Percentiles rank a stretch among this genome's conserved stretches.
Evolutionary conservation across 2,888 invertebrate genomes (phyloP).

Genomic region (Diarsia mendica): DNA sequence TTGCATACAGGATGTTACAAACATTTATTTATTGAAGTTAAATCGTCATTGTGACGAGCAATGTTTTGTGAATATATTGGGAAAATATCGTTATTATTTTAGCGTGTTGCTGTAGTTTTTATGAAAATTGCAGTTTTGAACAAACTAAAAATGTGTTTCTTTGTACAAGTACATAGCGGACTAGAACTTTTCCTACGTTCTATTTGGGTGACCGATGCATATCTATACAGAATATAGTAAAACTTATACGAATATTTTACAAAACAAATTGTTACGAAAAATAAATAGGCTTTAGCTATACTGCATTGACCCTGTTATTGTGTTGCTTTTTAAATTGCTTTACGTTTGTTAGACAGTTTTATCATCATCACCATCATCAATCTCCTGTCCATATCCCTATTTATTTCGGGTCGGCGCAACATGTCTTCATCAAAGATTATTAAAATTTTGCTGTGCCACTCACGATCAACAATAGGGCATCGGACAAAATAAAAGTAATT

Average conservation of each 20-base stretch:
- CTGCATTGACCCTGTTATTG: neutral
- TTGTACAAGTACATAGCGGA: neutral
- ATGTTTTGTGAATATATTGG: neutral
- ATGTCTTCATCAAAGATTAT: neutral
- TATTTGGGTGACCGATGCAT: neutral
- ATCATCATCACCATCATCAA: neutral
- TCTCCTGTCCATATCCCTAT: too few relatives aligned
- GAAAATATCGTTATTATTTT: neutral
- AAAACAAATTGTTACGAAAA: neutral
- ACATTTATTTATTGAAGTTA: conserved; percentile 30
- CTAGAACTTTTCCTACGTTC: neutral
- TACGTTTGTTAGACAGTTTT: neutral
- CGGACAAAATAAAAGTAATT: too few relatives aligned
- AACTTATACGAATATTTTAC: too few relatives aligned
- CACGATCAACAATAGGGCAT: neutral
- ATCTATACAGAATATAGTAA: too few relatives aligned
- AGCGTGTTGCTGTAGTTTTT: neutral
- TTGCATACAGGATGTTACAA: conserved; percentile 8
- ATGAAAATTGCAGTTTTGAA: neutral
- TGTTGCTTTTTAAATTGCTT: too few relatives aligned
- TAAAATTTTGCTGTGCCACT: neutral
- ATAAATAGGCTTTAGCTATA: neutral
- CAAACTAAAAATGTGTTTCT: neutral
- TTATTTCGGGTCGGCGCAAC: too few relatives aligned
- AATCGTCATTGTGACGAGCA: conserved; percentile 9